These are phyloP conservation scores for Meliscaeva auricollis DNA, from an alignment of 2,888 invertebrate species.

Conservation along the genomic window DNA sequence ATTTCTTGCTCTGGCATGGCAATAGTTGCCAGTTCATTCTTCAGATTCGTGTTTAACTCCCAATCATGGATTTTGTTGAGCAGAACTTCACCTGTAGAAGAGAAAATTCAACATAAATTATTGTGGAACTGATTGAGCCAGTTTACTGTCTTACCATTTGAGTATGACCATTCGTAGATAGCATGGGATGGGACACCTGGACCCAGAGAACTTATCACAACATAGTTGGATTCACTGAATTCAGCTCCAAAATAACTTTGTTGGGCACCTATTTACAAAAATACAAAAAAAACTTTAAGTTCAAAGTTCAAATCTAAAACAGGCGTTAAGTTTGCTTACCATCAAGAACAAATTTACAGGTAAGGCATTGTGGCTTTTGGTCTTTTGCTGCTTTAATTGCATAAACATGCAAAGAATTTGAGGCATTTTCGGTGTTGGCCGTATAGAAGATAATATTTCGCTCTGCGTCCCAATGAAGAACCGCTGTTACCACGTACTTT, in stretches of 20 bases:
- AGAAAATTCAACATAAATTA: background rate
- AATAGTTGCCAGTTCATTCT: slow-evolving; percentile 84
- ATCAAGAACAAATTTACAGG: slow-evolving; percentile 86
- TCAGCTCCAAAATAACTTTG: slow-evolving; percentile 85
- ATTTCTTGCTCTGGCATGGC: slow-evolving; percentile 87
- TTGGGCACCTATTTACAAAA: slow-evolving; percentile 76
- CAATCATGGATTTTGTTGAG: slow-evolving; percentile 84
- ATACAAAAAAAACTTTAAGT: background rate
- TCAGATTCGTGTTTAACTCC: slow-evolving; percentile 88
- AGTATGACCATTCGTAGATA: slow-evolving; percentile 85
- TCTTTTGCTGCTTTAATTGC: slow-evolving; percentile 86
- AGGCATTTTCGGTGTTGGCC: slow-evolving; percentile 90
- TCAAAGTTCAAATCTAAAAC: no score
- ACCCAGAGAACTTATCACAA: slow-evolving; percentile 92
- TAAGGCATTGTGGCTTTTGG: slow-evolving; percentile 87
- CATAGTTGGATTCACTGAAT: slow-evolving; percentile 89
- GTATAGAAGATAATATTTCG: slow-evolving; percentile 91
- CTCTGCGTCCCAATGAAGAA: slow-evolving; percentile 89
- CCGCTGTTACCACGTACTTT: slow-evolving; percentile 89
- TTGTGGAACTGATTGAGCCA: background rate
- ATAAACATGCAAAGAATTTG: slow-evolving; percentile 93
- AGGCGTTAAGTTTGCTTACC: slow-evolving; percentile 69
- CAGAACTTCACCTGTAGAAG: slow-evolving; percentile 79
- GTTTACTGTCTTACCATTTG: slow-evolving; percentile 78
- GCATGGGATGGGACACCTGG: slow-evolving; percentile 92